Evolutionary conservation across 2,113 vertebrate species (phyloP), one percentile per base, ranked within the genome.

Genomic region (Ailuropoda melanoleuca): DNA sequence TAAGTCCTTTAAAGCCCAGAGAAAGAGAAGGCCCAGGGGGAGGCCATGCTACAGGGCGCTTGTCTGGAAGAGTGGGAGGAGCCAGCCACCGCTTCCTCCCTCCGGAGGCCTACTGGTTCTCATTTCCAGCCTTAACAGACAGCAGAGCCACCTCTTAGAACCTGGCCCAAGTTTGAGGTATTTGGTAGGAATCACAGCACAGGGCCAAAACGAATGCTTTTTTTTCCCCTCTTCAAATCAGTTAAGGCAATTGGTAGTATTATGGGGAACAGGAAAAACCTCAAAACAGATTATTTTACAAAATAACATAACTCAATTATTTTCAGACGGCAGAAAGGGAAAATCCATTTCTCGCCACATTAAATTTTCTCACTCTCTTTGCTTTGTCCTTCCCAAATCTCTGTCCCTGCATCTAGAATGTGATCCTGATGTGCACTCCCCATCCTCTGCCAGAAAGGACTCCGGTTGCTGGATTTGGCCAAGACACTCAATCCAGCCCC

Each of bases 381-480:
- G 91, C 95, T 95, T 96, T 93, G 95, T 97, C 96, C 97, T 97
- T 89, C 92, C n/a, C 64, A 97, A 96, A 93, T 98, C 97, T 98
- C 92, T 50, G 43, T 74, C 94, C 95, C 62, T 89, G 92, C 56
- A 97, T 93, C 13, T 84, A 90, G 97, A 98, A 98, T 74, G 83
- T 34, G 19, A n/a, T 96, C 93, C 83, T 88, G 37, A n/a, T 17
- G 37, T 58, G 68, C 4, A 34, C 34, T 18, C 53, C n/a, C 64
- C 81, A 21, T 46, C 37, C 90, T 62, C 64, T 55, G 97, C 96
- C 95, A 98, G 84, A 98, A 97, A 93, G 82, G 60, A 74, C 93
- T 97, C 97, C 0, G 2, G 70, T 81, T 64, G 92, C 96, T 37
- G n/a, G 6, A 53, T 48, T 34, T 31, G 90, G 97, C 97, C 97